Conservation (phyloP, 2,797 vertebrate species). For the Rhincodon typus region DNA sequence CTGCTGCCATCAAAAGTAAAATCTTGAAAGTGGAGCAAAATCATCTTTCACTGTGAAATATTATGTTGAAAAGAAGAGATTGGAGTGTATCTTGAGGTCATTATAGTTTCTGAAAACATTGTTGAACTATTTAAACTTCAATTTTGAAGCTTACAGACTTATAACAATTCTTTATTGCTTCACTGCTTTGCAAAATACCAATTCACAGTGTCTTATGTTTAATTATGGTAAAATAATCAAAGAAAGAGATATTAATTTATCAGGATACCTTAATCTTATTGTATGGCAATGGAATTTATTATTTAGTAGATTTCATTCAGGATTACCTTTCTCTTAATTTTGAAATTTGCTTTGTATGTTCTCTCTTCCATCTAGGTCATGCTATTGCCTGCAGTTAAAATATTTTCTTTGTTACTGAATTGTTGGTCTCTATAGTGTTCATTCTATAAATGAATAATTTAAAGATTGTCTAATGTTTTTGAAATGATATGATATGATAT, state of each 20-base stretch:
- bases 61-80: neutral
- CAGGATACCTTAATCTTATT: neutral
- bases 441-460: neutral
- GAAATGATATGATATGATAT: neutral
- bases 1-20: neutral
- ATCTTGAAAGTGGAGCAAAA: neutral
- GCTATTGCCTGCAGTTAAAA: neutral
- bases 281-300: neutral
- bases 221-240: neutral
- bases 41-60: neutral
- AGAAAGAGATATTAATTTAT: neutral
- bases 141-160: neutral
- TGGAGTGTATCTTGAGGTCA: neutral
- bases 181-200: neutral
- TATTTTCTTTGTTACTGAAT: neutral
- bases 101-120: neutral
- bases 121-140: neutral
- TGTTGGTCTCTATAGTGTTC: no score
- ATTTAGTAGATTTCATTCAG: neutral
- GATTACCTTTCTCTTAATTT: neutral
- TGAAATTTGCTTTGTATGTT: neutral
- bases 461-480: neutral
- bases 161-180: neutral
- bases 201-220: neutral
- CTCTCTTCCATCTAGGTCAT: neutral